phyloP scores from a whole-genome alignment of 1,140 invertebrate species.

The Triops longicaudatus region DNA sequence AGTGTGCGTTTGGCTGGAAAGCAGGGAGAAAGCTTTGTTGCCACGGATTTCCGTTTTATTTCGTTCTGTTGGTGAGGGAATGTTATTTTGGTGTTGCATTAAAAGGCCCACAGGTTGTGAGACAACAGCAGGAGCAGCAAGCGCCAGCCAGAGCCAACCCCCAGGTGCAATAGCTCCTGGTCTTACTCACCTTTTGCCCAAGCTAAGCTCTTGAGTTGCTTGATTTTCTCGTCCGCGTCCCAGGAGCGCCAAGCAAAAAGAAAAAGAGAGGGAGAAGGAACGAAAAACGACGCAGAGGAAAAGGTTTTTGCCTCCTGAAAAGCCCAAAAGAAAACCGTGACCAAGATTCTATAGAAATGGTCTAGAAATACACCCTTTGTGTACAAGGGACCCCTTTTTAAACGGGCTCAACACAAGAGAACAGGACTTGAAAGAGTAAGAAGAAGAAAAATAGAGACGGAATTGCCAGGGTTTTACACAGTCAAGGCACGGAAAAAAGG shows the following conservation, averaged over 20 bases:
- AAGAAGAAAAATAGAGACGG: too few relatives aligned
- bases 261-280: too few relatives aligned
- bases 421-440: background rate
- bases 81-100: background rate
- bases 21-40: background rate
- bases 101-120: background rate
- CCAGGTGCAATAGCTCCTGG: conserved; percentile 13
- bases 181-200: conserved; percentile 14
- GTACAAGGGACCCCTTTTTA: background rate
- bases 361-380: background rate
- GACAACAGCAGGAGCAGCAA: conserved; percentile 14
- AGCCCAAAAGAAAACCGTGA: background rate
- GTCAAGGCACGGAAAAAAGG: too few relatives aligned
- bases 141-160: conserved; percentile 8
- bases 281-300: background rate
- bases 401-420: background rate
- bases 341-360: background rate
- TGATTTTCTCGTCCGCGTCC: conserved; percentile 5
- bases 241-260: too few relatives aligned
- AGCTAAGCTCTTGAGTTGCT: background rate
- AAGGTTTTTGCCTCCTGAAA: background rate
- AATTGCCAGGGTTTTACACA: too few relatives aligned
- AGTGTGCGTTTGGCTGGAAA: too few relatives aligned
- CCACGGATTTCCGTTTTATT: background rate
- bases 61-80: background rate